Evolutionary conservation across 2,113 vertebrate species (phyloP).

Genomic region (Chaenogobius annularis): DNA sequence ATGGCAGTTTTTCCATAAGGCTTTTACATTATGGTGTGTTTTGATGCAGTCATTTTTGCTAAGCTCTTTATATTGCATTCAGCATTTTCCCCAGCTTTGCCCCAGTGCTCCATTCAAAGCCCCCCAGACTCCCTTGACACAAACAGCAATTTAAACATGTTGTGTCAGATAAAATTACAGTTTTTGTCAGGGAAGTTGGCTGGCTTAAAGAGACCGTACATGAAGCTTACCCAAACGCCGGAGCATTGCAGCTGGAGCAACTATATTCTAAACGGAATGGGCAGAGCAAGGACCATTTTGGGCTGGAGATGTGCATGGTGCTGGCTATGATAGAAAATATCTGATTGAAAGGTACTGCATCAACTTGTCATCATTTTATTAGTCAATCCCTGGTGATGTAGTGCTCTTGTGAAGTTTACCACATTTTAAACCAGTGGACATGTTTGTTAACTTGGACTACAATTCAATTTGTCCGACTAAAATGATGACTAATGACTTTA

Average conservation of each 20-base stretch:
- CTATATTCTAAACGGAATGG: not conserved
- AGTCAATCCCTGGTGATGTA: too few species aligned
- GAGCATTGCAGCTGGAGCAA: conserved; percentile 1
- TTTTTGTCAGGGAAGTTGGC: conserved; percentile 1
- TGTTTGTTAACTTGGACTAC: not conserved
- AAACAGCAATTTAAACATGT: conserved; percentile 10
- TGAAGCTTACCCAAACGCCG: not conserved
- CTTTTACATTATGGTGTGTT: not conserved
- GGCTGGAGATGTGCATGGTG: not conserved
- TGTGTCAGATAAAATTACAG: conserved; percentile 3
- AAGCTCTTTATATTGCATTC: conserved; percentile 12
- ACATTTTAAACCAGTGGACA: not conserved
- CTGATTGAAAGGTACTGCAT: not conserved
- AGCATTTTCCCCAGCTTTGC: not conserved
- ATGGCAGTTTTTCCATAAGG: not conserved
- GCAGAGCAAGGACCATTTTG: not conserved
- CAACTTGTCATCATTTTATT: too few species aligned
- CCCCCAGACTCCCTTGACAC: conserved; percentile 7
- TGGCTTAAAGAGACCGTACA: not conserved
- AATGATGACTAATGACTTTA: conserved; percentile 10
- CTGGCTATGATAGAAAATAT: not conserved
- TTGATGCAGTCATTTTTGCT: conserved; percentile 1
- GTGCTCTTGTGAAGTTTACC: not conserved
- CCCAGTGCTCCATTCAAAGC: conserved; percentile 3
- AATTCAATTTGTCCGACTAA: not conserved